These are phyloP conservation scores for Popillia japonica DNA, from an alignment of 1,140 invertebrate species.

Conservation along the genomic window DNA sequence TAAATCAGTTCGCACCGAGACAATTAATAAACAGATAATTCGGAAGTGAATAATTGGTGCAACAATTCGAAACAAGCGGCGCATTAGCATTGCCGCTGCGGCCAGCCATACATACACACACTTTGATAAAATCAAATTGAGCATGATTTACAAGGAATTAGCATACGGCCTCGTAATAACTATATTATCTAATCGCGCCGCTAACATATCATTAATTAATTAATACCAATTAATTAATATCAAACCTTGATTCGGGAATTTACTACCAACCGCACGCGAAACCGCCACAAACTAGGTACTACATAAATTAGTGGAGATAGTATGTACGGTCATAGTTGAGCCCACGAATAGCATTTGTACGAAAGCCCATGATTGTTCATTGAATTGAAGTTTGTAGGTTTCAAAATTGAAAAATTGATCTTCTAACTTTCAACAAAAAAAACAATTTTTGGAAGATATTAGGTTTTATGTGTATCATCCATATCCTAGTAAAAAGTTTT, in stretches of 20 bases:
- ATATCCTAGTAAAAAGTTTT: too few species aligned
- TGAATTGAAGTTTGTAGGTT: too few species aligned
- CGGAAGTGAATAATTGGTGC: slow-evolving; percentile 32
- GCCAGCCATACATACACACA: slow-evolving; percentile 4
- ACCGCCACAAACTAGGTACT: neutral
- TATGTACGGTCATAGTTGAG: neutral
- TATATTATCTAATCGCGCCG: slow-evolving; percentile 58
- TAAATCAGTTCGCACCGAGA: slow-evolving; percentile 24
- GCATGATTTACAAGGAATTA: slow-evolving; percentile 61
- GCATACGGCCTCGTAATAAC: slow-evolving; percentile 57
- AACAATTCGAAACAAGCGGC: slow-evolving; percentile 46
- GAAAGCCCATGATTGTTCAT: neutral
- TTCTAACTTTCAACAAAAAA: too few species aligned
- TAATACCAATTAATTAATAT: slow-evolving; percentile 57
- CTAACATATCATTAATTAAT: slow-evolving; percentile 59
- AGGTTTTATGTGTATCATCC: too few species aligned
- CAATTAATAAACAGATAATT: slow-evolving; percentile 40
- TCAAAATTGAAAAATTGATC: too few species aligned
- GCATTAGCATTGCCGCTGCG: slow-evolving; percentile 55
- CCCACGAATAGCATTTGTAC: neutral
- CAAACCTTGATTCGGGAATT: slow-evolving; percentile 34
- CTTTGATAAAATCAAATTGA: slow-evolving; percentile 58
- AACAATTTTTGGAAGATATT: too few species aligned
- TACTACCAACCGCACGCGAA: neutral
- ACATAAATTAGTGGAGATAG: neutral